These are phyloP conservation scores for Sarcophaga carnaria DNA, from an alignment of 2,888 invertebrate species.

Conservation along the genomic window DNA sequence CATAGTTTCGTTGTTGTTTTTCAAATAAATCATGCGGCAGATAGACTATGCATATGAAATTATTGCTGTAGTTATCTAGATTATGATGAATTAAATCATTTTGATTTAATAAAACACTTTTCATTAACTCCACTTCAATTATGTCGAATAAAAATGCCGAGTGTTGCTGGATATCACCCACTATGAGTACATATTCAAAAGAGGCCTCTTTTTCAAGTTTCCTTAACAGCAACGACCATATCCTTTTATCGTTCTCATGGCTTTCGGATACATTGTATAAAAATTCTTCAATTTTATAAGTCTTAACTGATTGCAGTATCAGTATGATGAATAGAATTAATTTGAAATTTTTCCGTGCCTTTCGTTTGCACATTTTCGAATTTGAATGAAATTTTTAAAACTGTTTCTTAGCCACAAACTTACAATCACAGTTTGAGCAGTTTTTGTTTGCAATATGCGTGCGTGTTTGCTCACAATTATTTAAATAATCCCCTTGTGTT, in stretches of 20 bases:
- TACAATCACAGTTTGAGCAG: background rate
- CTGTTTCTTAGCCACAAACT: conserved; percentile 18
- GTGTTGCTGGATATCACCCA: conserved; percentile 30
- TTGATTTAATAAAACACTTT: conserved; percentile 48
- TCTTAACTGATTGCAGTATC: background rate
- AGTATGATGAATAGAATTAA: conserved; percentile 42
- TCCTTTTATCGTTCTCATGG: background rate
- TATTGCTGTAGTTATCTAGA: conserved; percentile 35
- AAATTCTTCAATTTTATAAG: conserved; percentile 27
- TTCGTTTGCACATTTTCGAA: conserved; percentile 41
- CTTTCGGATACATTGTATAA: background rate
- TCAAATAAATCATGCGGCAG: conserved; percentile 27
- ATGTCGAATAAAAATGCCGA: conserved; percentile 33
- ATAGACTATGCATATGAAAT: conserved; percentile 51
- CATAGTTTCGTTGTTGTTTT: background rate
- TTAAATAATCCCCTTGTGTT: background rate
- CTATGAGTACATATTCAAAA: conserved; percentile 42
- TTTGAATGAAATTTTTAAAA: conserved; percentile 35
- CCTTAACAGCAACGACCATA: conserved; percentile 33
- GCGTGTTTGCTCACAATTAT: conserved; percentile 58
- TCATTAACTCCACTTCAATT: conserved; percentile 40
- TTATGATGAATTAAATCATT: conserved; percentile 36
- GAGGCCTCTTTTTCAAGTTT: conserved; percentile 51
- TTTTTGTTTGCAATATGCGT: conserved; percentile 8
- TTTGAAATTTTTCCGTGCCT: conserved; percentile 49